phyloP scores from a whole-genome alignment of 1,140 invertebrate genomes.

The Trypoxylus dichotomus region DNA sequence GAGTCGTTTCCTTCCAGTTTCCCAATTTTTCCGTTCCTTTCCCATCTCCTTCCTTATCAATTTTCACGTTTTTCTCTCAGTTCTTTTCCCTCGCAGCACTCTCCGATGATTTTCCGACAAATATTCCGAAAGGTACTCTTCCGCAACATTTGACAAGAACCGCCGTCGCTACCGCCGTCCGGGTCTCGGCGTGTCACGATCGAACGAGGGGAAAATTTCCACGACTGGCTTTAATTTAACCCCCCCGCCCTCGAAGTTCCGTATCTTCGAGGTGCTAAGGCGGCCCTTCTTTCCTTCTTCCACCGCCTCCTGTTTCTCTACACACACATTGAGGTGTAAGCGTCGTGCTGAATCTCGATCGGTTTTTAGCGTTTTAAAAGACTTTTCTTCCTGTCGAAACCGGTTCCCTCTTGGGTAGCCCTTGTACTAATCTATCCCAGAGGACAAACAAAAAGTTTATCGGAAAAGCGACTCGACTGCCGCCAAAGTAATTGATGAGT shows the following conservation, averaged over 20 bases:
- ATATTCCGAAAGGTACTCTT: conserved; percentile 21
- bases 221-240: neutral
- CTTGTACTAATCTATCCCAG: neutral
- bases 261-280: neutral
- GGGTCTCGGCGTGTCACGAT: neutral
- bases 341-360: neutral
- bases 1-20: neutral
- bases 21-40: neutral
- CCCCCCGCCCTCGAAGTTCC: neutral
- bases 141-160: conserved; percentile 15
- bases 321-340: neutral
- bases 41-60: neutral
- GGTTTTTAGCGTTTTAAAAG: conserved; percentile 19
- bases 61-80: neutral
- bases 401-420: neutral
- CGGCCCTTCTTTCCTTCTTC: neutral
- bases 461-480: neutral
- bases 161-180: neutral
- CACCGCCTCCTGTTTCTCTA: neutral
- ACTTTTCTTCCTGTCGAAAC: neutral
- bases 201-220: neutral
- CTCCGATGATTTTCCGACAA: neutral
- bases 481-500: neutral
- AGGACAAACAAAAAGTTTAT: conserved; percentile 24
- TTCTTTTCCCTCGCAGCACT: neutral